Base-by-base conservation (phyloP, 2,113 vertebrate species). In the Gymnarchus niloticus region DNA sequence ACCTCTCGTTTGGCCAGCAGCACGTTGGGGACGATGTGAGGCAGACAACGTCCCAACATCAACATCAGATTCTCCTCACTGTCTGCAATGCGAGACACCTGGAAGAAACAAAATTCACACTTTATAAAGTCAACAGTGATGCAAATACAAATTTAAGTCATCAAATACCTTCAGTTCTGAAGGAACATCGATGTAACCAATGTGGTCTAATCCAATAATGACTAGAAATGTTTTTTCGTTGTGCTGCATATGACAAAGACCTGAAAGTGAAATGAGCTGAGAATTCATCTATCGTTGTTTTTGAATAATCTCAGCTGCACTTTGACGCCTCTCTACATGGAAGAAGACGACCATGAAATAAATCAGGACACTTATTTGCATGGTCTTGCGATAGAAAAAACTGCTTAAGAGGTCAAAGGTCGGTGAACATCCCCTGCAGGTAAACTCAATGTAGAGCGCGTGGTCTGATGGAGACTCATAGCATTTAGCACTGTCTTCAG, bases 1-100 rank as follows among this genome's bases (percentile, higher is more conserved):
- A 99, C 98, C 98, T 99, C 98, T 93, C 98, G 93, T 89, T 99
- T 99, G 87, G 98, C 98, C 77, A 99, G 95, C 1, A 99, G 96
- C 85, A 99, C 98, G 12, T 99, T 99, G 21, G 98, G 98, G 65
- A 99, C 98, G 73, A 99, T 99, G 93, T 99, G 98, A 87, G 98
- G 98, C 85, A 99, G 94, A 92, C 98, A 99, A 87, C 98, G 97
- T 19, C 97, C 98, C 92, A 99, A 88, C 98, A 99, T 99, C 86
- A 99, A 90, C 96, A 98, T 97, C 82, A 99, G 97, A 28, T 95
- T 97, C 90, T 96, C 96, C 90, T 99, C 98, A 84, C 97, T 97
- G 92, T 99, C 98, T 83, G 98, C 97, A 87, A 99, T 98, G 87
- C 96, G 95, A 59, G 97, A 99, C 41, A 99, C 98, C 98, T 99